phyloP scores from a whole-genome alignment of 2,888 invertebrate genomes.

The Andrena trimmerana region DNA sequence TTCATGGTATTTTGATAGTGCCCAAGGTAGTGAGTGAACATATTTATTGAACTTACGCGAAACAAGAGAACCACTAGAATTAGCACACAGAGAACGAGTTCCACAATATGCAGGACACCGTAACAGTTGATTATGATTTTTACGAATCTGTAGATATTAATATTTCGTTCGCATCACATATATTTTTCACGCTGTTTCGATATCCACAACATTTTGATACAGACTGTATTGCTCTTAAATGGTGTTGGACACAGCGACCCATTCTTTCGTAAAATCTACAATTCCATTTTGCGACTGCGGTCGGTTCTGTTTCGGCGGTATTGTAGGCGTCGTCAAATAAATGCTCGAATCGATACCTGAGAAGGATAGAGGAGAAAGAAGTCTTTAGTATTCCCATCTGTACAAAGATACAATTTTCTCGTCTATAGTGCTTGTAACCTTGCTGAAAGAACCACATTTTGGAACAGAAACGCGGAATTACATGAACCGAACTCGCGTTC shows the following conservation, averaged over 20 bases:
- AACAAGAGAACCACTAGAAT: too few relatives aligned
- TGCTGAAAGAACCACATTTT: background rate
- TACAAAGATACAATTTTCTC: background rate
- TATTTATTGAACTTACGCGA: too few relatives aligned
- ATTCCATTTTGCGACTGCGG: background rate
- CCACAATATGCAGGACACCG: too few relatives aligned
- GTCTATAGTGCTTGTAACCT: background rate
- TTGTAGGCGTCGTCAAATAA: background rate
- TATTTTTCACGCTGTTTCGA: too few relatives aligned
- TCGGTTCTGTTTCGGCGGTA: background rate
- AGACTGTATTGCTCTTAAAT: background rate
- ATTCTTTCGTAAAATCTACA: slow-evolving; percentile 11
- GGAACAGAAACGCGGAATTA: background rate
- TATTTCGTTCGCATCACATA: background rate
- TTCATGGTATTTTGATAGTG: too few relatives aligned
- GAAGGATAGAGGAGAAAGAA: background rate
- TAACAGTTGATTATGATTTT: too few relatives aligned
- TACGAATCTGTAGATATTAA: too few relatives aligned
- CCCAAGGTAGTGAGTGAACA: too few relatives aligned
- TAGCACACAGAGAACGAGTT: too few relatives aligned
- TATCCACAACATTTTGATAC: background rate
- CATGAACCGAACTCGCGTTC: background rate
- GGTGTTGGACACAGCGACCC: background rate
- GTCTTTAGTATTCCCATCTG: background rate
- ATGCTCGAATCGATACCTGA: slow-evolving; percentile 13